phyloP scores from a whole-genome alignment of 2,888 invertebrate genomes.

The Dyspetes luteomarginatus region DNA sequence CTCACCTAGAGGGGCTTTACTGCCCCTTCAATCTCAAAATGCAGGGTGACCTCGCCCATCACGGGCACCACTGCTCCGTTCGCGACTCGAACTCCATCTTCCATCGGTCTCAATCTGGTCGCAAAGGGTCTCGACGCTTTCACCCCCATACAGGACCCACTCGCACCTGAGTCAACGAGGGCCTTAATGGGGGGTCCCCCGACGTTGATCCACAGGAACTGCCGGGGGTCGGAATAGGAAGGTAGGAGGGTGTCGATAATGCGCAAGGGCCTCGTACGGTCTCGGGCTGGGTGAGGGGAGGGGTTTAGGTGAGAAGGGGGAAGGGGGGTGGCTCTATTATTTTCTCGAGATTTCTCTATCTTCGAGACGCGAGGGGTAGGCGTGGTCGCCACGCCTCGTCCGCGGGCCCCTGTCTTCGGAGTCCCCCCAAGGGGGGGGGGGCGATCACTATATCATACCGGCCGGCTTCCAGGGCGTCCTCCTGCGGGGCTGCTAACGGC shows the following conservation, averaged over 20 bases:
- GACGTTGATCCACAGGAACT: too few species aligned
- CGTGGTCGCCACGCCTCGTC: neutral
- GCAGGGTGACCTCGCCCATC: neutral
- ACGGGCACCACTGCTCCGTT: neutral
- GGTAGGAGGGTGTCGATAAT: too few species aligned
- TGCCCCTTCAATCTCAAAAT: neutral
- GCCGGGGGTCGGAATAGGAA: too few species aligned
- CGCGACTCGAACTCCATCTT: constrained; percentile 8
- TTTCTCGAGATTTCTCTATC: too few species aligned
- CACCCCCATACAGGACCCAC: neutral
- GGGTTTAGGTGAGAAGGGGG: too few species aligned
- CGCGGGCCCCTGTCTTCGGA: neutral
- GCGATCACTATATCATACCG: neutral
- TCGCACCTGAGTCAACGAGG: neutral
- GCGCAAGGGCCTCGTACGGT: too few species aligned
- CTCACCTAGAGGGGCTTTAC: neutral
- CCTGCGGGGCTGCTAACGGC: neutral
- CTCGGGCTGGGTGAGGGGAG: too few species aligned
- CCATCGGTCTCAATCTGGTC: neutral
- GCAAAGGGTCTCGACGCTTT: neutral
- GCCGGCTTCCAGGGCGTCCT: too few species aligned
- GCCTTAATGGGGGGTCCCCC: neutral
- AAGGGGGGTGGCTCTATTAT: too few species aligned
- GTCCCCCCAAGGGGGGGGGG: neutral
- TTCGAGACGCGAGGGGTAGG: neutral